Base-by-base conservation (phyloP, 2,888 invertebrate genomes). In the Chrysolina americana region DNA sequence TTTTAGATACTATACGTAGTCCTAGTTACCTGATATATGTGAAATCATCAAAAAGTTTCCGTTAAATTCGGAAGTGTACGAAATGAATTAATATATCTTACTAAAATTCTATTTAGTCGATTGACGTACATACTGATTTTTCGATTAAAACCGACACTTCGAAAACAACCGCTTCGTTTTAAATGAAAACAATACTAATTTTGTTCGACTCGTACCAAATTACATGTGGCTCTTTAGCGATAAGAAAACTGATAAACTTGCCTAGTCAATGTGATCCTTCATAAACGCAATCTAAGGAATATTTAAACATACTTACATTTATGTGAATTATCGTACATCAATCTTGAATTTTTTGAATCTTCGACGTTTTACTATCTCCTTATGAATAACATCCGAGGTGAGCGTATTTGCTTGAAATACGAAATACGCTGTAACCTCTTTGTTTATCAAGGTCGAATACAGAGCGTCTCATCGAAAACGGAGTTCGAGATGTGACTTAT, bases 241-340 rank as follows among this genome's bases (percentile, higher is more conserved):
- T 83, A 83, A 83, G 81, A 76, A 76, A 79, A 78, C 75, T 78
- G 82, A 82, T 82, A 82, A 83, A 83, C 81, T 76, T 79, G 81
- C 77, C 81, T 81, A 79, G 81, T 83, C 83, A 84, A 84, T 81
- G 83, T 81, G 82, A 80, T 81, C 75, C 81, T 83, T 82, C 81
- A 82, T 81, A 80, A 79, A 79, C 82, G 81, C 81, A 82, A 82
- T 82, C 82, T 79, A 80, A 80, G 79, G 79, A 77, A 79, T 80
- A 77, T 79, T 79, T 78, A 81, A 80, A 81, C 79, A 81, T 79
- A 80, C 79, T 78, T 79, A 74, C 71, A 75, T 69, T 72, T 78
- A 78, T 77, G 77, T 66, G 75, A 81, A 77, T 79, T 81, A 81
- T 81, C 80, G 77, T 79, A 69, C 79, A 76, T 72, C 76, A 75